A percentile compares a stretch with the other conserved stretches of the same genome.
Conservation (phyloP, 2,113 vertebrate genomes). For the Elgaria multicarinata region DNA sequence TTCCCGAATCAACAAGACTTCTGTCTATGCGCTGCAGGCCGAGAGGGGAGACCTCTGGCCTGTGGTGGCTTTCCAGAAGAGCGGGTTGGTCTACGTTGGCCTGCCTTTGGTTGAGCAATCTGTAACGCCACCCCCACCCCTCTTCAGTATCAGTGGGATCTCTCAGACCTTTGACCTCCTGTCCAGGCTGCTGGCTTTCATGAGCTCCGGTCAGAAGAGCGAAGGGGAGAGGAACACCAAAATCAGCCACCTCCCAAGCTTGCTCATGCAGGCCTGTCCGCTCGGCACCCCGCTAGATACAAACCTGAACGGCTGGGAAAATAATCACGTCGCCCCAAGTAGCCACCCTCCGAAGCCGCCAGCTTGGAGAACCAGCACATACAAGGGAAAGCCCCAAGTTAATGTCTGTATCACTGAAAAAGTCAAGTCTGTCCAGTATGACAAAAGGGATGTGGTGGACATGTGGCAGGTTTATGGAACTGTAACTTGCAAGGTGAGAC, state of each 20-base stretch:
- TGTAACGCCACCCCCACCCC: constrained; percentile 81
- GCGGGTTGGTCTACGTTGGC: constrained; percentile 83
- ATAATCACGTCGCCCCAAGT: constrained; percentile 61
- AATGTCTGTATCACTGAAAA: constrained; percentile 86
- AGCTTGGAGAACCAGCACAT: constrained; percentile 86
- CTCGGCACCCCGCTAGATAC: constrained; percentile 89
- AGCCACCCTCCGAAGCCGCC: constrained; percentile 85
- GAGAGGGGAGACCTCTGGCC: constrained; percentile 86
- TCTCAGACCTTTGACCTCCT: constrained; percentile 88
- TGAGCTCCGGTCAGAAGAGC: constrained; percentile 79
- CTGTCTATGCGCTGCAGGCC: constrained; percentile 75
- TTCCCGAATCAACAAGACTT: constrained; percentile 79
- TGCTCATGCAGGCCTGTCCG: constrained; percentile 88
- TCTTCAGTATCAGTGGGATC: constrained; percentile 84
- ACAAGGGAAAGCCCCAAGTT: constrained; percentile 89
- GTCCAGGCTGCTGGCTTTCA: constrained; percentile 83
- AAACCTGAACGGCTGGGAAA: constrained; percentile 73
- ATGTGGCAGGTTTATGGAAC: constrained; percentile 91
- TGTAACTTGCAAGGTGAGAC: constrained; percentile 92
- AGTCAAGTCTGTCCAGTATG: constrained; percentile 92
- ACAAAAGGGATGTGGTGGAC: constrained; percentile 83
- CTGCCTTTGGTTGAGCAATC: constrained; percentile 87
- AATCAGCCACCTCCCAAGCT: constrained; percentile 79
- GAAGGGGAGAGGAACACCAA: constrained; percentile 80
- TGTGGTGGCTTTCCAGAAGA: constrained; percentile 83